Percentiles rank a stretch among this genome's conserved stretches.
Evolutionary conservation across 92 coral and sea anemone species (phyloP).

Genomic region (Ricordea florida): DNA sequence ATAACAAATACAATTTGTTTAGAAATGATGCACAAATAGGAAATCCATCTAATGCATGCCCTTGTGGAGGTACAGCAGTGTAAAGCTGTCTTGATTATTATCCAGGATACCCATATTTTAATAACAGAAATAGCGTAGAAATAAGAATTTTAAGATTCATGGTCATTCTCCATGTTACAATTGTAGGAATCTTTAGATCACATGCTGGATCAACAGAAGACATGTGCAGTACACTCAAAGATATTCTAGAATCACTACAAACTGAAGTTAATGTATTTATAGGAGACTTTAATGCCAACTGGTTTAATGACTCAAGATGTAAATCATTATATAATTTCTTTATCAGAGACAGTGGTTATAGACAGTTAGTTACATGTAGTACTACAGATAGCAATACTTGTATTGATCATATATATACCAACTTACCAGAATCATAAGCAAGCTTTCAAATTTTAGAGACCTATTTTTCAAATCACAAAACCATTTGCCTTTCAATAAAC

Average conservation of each 20-base stretch:
- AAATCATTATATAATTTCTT: constrained; percentile 62
- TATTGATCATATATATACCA: constrained; percentile 74
- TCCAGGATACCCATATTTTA: constrained; percentile 64
- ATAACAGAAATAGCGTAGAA: constrained; percentile 68
- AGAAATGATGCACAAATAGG: constrained; percentile 65
- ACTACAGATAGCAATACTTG: constrained; percentile 64
- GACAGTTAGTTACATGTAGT: constrained; percentile 56
- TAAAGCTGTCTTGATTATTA: constrained; percentile 60
- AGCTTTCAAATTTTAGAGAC: constrained; percentile 68
- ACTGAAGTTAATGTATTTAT: constrained; percentile 47
- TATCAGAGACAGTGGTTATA: constrained; percentile 70
- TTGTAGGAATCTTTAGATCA: constrained; percentile 67
- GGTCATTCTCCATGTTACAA: constrained; percentile 60
- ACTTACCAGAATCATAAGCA: constrained; percentile 55
- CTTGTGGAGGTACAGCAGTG: constrained; percentile 71
- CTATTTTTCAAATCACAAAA: constrained; percentile 60
- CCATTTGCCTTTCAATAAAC: constrained; percentile 53
- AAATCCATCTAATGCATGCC: constrained; percentile 39
- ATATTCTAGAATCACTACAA: constrained; percentile 13
- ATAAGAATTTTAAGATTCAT: constrained; percentile 60
- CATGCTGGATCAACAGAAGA: constrained; percentile 57
- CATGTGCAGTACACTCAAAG: constrained; percentile 31
- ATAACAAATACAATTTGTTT: constrained; percentile 56
- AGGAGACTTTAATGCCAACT: constrained; percentile 53
- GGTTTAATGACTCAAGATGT: constrained; percentile 22